Base-by-base conservation (phyloP, 2,888 invertebrate genomes). In the Chymomyza fuscimana region DNA sequence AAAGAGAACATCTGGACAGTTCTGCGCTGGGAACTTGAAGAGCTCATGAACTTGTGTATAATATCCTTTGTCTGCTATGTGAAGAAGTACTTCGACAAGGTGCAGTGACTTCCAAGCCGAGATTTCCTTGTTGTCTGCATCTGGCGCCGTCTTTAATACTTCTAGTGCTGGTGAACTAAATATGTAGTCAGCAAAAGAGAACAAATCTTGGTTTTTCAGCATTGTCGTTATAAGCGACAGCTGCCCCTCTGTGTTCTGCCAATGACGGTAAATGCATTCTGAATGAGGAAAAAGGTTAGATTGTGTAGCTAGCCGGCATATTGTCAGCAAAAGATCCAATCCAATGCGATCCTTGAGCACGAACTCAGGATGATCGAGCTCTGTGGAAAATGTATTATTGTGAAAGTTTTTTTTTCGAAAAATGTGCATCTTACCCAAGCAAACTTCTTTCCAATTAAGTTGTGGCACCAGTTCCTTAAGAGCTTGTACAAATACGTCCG, bases 191-290 rank as follows among this genome's bases (percentile, higher is more conserved):
- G 97, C 96, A 90, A 99, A 96, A 89, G 97, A 97, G 92, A 99
- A 98, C 78, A 99, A 94, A 90, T 99, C 99, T 0, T 97, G 95
- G 92, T 96, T 95, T 90, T 97, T 97, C 32, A 99, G 92, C 78
- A 98, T 96, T 80, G 96, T 95, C 74, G 96, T 94, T 54, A 99
- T 94, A 79, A 98, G 93, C 74, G 97, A 97, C 91, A 98, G 94
- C 93, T 97, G 98, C 59, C 98, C 97, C 90, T 99, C 98, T 25
- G 96, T 93, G 92, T 98, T 97, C 71, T 96, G 96, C 99, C 99
- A 99, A 76, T 95, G 95, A 59, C 97, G 94, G 92, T 97, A 99
- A 76, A 98, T 93, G 80, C 96, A 94, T 90, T 98, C 97, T 25
- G 98, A 95, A 79, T 90, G 89, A 0, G 99, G 99, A 87, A 97